These are phyloP conservation scores for Drosophila ercepeae DNA, from an alignment of 1,140 invertebrate species.

Conservation along the genomic window DNA sequence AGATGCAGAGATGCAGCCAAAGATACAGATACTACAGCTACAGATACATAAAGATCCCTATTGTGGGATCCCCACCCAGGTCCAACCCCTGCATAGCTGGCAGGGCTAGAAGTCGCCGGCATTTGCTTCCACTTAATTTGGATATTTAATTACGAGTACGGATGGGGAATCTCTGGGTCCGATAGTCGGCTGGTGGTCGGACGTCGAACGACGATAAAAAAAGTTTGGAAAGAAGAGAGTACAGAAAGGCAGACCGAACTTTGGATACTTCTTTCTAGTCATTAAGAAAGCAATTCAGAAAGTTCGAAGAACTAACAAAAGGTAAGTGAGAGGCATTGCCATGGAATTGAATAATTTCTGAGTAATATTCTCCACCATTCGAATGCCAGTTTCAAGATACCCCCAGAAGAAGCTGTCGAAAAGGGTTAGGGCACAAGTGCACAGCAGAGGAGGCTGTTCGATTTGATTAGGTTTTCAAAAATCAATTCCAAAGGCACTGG, in stretches of 20 bases:
- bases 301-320: too few species aligned
- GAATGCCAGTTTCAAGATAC: constrained; percentile 6
- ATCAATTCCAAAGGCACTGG: constrained; percentile 58
- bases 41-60: constrained; percentile 31
- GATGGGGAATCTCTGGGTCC: constrained; percentile 8
- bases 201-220: too few species aligned
- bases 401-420: not conserved
- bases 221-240: not conserved
- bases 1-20: constrained; percentile 4
- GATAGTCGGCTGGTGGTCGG: constrained; percentile 39
- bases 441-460: constrained; percentile 23
- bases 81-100: constrained; percentile 71
- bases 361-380: not conserved
- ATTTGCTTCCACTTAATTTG: constrained; percentile 68
- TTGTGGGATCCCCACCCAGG: constrained; percentile 23
- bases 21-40: constrained; percentile 20
- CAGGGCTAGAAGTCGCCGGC: constrained; percentile 40
- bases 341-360: too few species aligned
- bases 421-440: constrained; percentile 26
- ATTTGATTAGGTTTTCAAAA: constrained; percentile 80
- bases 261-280: constrained; percentile 7
- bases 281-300: too few species aligned
- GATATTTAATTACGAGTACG: constrained; percentile 61
- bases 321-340: too few species aligned
- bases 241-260: not conserved